phyloP scores from a whole-genome alignment of 2,113 vertebrate species.

The Notothenia rossii region DNA sequence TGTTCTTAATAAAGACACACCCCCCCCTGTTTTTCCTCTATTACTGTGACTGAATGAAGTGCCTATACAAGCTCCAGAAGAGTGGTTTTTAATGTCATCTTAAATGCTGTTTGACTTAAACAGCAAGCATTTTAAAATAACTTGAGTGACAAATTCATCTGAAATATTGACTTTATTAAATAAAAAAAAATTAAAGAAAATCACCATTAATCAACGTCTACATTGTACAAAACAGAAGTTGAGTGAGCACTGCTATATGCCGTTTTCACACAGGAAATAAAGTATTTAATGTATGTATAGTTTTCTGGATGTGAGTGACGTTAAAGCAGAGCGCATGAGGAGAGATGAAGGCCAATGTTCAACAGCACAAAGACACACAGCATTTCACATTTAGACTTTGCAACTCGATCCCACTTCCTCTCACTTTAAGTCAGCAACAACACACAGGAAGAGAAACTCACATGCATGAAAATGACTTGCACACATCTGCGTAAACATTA shows the following conservation, averaged over 20 bases:
- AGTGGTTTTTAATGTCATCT: too few species aligned
- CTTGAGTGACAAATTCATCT: not conserved
- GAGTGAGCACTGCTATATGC: constrained; percentile 28
- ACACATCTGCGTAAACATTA: constrained; percentile 21
- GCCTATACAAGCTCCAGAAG: too few species aligned
- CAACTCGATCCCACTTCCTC: not conserved
- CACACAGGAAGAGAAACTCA: not conserved
- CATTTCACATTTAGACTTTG: constrained; percentile 37
- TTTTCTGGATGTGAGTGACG: not conserved
- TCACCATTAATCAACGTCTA: constrained; percentile 58
- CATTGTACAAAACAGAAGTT: constrained; percentile 71
- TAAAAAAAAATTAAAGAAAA: constrained; percentile 39
- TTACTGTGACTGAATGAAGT: too few species aligned
- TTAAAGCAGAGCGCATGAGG: not conserved
- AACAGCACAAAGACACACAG: constrained; percentile 7
- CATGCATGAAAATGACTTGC: not conserved
- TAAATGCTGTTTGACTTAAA: too few species aligned
- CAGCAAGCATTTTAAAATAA: not conserved
- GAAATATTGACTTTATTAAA: constrained; percentile 75
- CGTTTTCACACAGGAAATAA: constrained; percentile 8
- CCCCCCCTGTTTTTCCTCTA: too few species aligned
- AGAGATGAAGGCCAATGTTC: not conserved
- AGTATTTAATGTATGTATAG: not conserved
- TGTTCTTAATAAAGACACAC: too few species aligned
- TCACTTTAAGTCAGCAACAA: not conserved